These are phyloP conservation scores for Coregonus ussuriensis DNA, from an alignment of 2,797 vertebrate genomes.

Conservation along the genomic window DNA sequence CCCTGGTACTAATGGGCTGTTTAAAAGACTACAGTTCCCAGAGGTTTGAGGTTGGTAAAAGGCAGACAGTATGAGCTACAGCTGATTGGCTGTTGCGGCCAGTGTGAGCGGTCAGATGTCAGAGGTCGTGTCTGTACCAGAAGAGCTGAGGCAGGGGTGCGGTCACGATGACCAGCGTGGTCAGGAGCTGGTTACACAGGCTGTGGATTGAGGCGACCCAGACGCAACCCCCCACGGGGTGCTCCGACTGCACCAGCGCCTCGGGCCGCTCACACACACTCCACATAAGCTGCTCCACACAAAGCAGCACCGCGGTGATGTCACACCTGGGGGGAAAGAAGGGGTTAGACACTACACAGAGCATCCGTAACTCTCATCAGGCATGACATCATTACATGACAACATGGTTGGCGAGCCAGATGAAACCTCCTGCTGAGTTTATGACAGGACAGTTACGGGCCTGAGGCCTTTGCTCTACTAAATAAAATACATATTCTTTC, in stretches of 20 bases:
- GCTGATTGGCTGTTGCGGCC: background rate
- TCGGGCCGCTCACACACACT: constrained; percentile 81
- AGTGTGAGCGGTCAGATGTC: background rate
- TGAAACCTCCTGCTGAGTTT: constrained; percentile 47
- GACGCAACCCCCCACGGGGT: constrained; percentile 27
- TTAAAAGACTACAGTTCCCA: background rate
- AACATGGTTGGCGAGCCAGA: constrained; percentile 29
- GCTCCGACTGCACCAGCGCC: constrained; percentile 71
- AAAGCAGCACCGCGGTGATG: constrained; percentile 86
- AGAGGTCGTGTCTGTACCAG: constrained; percentile 65
- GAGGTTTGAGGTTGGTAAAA: background rate
- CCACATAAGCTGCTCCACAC: constrained; percentile 89
- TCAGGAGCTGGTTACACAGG: constrained; percentile 87
- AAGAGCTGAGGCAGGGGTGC: constrained; percentile 82
- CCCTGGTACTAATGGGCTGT: too few species aligned
- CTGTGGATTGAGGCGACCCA: constrained; percentile 85
- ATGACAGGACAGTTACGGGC: constrained; percentile 22
- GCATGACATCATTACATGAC: constrained; percentile 29
- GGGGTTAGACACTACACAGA: constrained; percentile 4
- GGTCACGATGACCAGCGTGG: constrained; percentile 80
- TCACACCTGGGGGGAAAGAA: constrained; percentile 78
- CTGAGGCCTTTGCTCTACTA: constrained; percentile 41
- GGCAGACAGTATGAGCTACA: background rate
- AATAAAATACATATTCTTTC: constrained; percentile 37
- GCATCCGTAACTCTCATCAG: background rate